Percentiles rank a stretch among this genome's conserved stretches.
Conservation (phyloP, 2,888 invertebrate genomes). For the Cynaeus angustus region DNA sequence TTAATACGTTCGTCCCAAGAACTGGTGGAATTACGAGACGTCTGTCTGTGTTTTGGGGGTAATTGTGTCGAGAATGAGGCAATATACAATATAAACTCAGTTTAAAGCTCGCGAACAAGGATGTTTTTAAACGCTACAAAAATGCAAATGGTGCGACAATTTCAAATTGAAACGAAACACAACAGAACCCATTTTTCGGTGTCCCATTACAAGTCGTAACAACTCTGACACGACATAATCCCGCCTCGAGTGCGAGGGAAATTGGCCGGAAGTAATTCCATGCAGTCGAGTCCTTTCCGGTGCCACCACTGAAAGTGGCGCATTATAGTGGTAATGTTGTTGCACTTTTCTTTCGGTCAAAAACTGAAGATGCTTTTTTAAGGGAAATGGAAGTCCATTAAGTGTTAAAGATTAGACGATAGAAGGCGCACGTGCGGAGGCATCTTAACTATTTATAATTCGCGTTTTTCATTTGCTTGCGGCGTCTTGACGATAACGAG, state of each 20-base stretch:
- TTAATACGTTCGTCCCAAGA: slow-evolving; percentile 13
- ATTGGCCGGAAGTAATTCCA: slow-evolving; percentile 48
- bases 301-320: slow-evolving; percentile 39
- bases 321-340: slow-evolving; percentile 40
- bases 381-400: slow-evolving; percentile 41
- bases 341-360: slow-evolving; percentile 39
- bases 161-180: slow-evolving; percentile 38
- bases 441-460: slow-evolving; percentile 58
- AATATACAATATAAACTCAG: slow-evolving; percentile 29
- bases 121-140: slow-evolving; percentile 37
- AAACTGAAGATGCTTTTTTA: slow-evolving; percentile 12
- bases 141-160: slow-evolving; percentile 44
- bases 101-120: slow-evolving; percentile 33
- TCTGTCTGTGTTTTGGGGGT: slow-evolving; percentile 32
- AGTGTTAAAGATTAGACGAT: slow-evolving; percentile 55
- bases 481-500: slow-evolving; percentile 4
- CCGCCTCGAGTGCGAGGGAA: slow-evolving; percentile 43
- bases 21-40: slow-evolving; percentile 32
- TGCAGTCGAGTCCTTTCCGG: slow-evolving; percentile 45
- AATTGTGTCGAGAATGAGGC: slow-evolving; percentile 31
- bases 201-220: slow-evolving; percentile 43
- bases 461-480: slow-evolving; percentile 35
- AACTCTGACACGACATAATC: slow-evolving; percentile 44
- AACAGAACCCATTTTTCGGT: slow-evolving; percentile 35
- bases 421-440: slow-evolving; percentile 56